phyloP scores from a whole-genome alignment of 2,113 vertebrate species.

The Nansenia antarctica region DNA sequence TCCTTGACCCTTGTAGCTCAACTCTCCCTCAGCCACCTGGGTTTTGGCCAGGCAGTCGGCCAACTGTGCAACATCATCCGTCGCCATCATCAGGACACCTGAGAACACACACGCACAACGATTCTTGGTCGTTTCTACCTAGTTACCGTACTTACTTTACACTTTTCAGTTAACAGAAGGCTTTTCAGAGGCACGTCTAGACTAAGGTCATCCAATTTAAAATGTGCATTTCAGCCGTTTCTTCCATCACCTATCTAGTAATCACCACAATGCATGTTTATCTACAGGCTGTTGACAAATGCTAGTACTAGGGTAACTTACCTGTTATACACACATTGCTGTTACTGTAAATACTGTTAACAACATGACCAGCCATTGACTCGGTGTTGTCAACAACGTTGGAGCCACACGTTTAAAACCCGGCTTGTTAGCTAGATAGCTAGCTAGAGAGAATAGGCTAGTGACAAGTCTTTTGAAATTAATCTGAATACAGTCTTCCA shows the following conservation, averaged over 20 bases:
- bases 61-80: constrained; percentile 88
- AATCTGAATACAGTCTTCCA: neutral
- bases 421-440: neutral
- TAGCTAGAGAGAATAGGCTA: neutral
- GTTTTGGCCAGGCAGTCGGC: constrained; percentile 89
- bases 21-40: constrained; percentile 86
- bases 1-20: constrained; percentile 94
- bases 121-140: neutral
- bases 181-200: no score
- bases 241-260: no score
- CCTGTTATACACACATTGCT: no score
- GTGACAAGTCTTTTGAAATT: no score
- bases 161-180: no score
- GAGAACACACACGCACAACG: constrained; percentile 8
- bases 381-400: neutral
- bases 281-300: neutral
- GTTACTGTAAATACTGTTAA: no score
- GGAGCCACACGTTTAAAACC: neutral
- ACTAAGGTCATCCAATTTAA: no score
- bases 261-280: neutral
- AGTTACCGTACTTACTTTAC: no score
- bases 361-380: no score
- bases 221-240: no score
- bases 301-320: no score
- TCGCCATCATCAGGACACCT: constrained; percentile 84